These are phyloP conservation scores for Coregonus suidteri DNA, from an alignment of 2,797 vertebrate species.

Conservation along the genomic window DNA sequence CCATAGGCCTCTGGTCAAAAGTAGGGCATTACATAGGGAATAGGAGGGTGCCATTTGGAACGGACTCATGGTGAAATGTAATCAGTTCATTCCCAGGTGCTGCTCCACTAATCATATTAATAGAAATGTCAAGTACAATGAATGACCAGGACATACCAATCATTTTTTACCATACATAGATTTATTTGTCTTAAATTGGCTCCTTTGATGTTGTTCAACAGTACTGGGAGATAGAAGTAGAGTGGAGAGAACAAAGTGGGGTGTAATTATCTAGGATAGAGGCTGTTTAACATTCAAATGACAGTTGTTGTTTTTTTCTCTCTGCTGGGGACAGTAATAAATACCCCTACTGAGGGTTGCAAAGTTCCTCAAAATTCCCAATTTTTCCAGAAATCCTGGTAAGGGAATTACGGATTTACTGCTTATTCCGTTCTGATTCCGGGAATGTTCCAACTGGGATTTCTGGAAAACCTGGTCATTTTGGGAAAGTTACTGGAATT, in stretches of 20 bases:
- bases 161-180: constrained; percentile 27
- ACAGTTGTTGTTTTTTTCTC: background rate
- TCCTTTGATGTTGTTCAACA: background rate
- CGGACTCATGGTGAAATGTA: constrained; percentile 8
- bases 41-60: background rate
- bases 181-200: constrained; percentile 7
- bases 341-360: background rate
- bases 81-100: constrained; percentile 34
- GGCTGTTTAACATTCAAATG: background rate
- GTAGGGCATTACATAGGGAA: background rate
- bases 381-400: too few relatives aligned
- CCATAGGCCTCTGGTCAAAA: background rate
- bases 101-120: constrained; percentile 40
- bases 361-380: too few relatives aligned
- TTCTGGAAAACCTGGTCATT: too few relatives aligned
- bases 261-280: background rate
- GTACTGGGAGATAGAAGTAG: background rate
- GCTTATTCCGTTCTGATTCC: too few relatives aligned
- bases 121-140: constrained; percentile 43
- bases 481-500: too few relatives aligned
- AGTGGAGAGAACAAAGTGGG: background rate
- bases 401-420: too few relatives aligned
- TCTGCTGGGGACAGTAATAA: background rate
- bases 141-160: constrained; percentile 28
- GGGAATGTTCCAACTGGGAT: too few relatives aligned